These are phyloP conservation scores for Corythornis madagascariensis DNA, from an alignment of 2,113 vertebrate species.

Conservation along the genomic window DNA sequence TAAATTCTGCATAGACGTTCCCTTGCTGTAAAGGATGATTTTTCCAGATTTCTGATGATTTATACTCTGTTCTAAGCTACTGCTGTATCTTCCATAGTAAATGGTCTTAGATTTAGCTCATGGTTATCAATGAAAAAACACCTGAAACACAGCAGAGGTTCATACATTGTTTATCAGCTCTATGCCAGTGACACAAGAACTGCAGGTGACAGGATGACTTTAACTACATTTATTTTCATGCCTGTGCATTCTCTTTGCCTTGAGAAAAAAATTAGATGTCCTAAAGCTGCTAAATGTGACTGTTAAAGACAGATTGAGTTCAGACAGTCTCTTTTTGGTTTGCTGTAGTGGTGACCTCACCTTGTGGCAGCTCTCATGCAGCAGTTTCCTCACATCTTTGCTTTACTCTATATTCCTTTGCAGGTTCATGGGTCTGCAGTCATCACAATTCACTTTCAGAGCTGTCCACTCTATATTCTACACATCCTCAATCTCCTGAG, in stretches of 20 bases:
- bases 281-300: conserved; percentile 1
- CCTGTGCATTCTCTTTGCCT: neutral
- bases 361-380: neutral
- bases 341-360: neutral
- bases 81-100: neutral
- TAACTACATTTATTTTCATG: neutral
- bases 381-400: neutral
- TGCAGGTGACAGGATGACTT: neutral
- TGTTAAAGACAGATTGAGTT: neutral
- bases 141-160: neutral
- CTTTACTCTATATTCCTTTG: neutral
- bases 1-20: neutral
- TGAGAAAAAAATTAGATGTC: neutral
- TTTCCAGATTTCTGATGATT: neutral
- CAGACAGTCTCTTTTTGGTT: neutral
- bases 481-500: neutral
- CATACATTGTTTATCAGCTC: neutral
- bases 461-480: neutral
- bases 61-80: neutral
- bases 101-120: neutral
- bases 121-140: neutral
- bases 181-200: conserved; percentile 4
- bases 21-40: neutral
- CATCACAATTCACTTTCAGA: neutral
- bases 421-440: neutral